phyloP scores from a whole-genome alignment of 2,888 invertebrate species.

The Drosophila falleni region DNA sequence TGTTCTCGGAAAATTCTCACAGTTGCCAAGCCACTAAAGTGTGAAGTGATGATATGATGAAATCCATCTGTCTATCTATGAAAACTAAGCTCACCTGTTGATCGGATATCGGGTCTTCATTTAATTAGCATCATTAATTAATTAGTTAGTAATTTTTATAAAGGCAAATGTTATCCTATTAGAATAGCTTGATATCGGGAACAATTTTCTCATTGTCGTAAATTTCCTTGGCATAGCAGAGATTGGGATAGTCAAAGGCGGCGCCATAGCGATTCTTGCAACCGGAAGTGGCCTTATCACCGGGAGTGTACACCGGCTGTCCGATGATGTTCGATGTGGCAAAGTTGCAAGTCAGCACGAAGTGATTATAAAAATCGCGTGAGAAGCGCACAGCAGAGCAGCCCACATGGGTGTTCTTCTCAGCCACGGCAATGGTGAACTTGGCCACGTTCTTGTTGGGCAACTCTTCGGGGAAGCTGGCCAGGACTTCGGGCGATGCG shows the following conservation, averaged over 20 bases:
- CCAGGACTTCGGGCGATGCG: constrained; percentile 47
- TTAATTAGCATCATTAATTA: constrained; percentile 12
- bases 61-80: constrained; percentile 9
- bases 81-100: constrained; percentile 1
- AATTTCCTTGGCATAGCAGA: constrained; percentile 53
- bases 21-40: constrained; percentile 1
- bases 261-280: constrained; percentile 66
- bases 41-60: constrained; percentile 21
- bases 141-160: not conserved
- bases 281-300: constrained; percentile 48
- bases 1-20: constrained; percentile 7
- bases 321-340: constrained; percentile 61
- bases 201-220: constrained; percentile 49
- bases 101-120: not conserved
- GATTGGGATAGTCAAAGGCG: constrained; percentile 63
- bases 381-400: constrained; percentile 57
- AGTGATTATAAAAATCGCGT: constrained; percentile 54
- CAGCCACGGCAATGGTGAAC: constrained; percentile 62
- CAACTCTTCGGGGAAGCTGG: constrained; percentile 62
- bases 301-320: constrained; percentile 60
- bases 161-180: not conserved
- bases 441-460: constrained; percentile 50
- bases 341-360: constrained; percentile 68
- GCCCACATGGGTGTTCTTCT: constrained; percentile 62
- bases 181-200: constrained; percentile 15